Evolutionary conservation across 2,888 invertebrate genomes (phyloP), one percentile per base, ranked within the genome.

Genomic region (Stomorhina lunata): DNA sequence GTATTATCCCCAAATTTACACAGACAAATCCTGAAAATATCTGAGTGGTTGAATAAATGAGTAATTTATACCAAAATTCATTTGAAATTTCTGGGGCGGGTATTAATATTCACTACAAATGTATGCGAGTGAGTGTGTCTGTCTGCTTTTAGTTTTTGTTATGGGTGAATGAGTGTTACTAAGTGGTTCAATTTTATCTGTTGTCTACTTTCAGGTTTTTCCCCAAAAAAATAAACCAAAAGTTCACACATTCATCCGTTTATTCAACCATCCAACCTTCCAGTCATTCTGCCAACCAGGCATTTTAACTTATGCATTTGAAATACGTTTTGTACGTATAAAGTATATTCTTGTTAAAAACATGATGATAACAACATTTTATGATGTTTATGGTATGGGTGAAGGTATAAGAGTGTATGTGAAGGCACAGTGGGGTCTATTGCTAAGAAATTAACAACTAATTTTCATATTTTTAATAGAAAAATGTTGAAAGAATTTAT

Each of bases 171-270:
- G 43, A 72, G 32, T 69, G 50, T 48, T 55, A 48, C 48, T 34
- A 59, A 79, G 75, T 71, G 40, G 73, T 79, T 82, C 32, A 50
- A 82, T 75, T 75, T 79, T 66, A 71, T n/a, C n/a, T 66, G 50
- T 78, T 81, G 73, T 72, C 55, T 69, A 43, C 75, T 59, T 75
- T 71, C 22, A 59, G 69, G 45, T 59, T 25, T 27, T 65, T 50
- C 9, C 25, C 72, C 50, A 59, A 79, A 57, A n/a, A n/a, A n/a
- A n/a, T n/a, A n/a, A n/a, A 66, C 45, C 43, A 37, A 68, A 55
- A 40, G 27, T 61, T 53, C 34, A 59, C n/a, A 17, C 40, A 40
- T 22, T 59, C 15, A 27, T 12, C 5, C 43, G 27, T 50, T 4
- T 27, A 27, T 59, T 72, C n/a, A n/a, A n/a, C n/a, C n/a, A n/a